These are phyloP conservation scores for Ips typographus DNA, from an alignment of 1,140 invertebrate genomes.

Conservation along the genomic window DNA sequence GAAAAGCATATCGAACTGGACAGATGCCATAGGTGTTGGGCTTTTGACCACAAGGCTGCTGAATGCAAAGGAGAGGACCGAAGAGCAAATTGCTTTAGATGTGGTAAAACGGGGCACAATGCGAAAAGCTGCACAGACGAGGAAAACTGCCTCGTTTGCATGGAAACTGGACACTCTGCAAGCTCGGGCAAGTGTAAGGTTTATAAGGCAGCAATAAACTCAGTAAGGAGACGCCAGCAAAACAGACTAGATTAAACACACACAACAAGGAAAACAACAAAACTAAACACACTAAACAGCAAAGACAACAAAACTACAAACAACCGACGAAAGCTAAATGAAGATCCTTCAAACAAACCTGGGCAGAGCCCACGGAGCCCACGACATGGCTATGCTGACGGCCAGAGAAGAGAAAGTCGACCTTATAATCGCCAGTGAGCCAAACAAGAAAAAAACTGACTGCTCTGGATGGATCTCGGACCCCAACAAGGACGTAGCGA, in stretches of 20 bases:
- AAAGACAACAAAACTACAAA: neutral
- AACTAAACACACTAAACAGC: too few relatives aligned
- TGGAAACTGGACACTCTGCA: too few relatives aligned
- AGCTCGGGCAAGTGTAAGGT: too few relatives aligned
- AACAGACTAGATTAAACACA: neutral
- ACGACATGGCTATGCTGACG: slow-evolving; percentile 1
- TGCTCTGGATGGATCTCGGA: slow-evolving; percentile 8
- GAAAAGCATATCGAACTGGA: slow-evolving; percentile 13
- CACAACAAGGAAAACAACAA: neutral
- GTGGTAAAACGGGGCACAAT: slow-evolving; percentile 31
- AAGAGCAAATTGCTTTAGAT: slow-evolving; percentile 18
- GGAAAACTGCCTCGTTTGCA: too few relatives aligned
- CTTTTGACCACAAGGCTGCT: slow-evolving; percentile 4
- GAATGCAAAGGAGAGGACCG: slow-evolving; percentile 30
- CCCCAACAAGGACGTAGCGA: slow-evolving; percentile 4
- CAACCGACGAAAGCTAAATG: neutral
- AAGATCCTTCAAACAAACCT: slow-evolving; percentile 17
- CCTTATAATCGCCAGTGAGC: slow-evolving; percentile 18
- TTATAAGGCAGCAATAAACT: neutral
- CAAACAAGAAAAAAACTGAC: slow-evolving; percentile 20
- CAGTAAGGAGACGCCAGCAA: neutral
- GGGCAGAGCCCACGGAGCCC: neutral
- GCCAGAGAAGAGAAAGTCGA: slow-evolving; percentile 13
- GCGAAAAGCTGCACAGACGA: slow-evolving; percentile 6
- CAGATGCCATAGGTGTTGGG: slow-evolving; percentile 37